phyloP scores from a whole-genome alignment of 2,113 vertebrate species.

The Festucalex cinctus region DNA sequence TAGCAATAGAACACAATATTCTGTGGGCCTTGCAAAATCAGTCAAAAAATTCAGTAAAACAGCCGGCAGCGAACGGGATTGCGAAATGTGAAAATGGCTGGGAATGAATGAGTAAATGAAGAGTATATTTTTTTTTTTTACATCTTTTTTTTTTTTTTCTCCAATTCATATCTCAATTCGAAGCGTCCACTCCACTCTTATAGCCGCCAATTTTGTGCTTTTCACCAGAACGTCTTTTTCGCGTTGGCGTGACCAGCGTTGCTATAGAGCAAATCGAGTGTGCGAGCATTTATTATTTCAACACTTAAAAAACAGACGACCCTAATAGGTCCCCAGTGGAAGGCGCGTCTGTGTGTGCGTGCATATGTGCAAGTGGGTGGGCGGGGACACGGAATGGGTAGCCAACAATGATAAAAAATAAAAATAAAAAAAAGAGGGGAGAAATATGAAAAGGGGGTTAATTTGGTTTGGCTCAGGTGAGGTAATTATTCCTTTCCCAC shows the following conservation, averaged over 20 bases:
- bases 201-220: neutral
- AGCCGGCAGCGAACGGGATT: too few species aligned
- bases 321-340: constrained; percentile 76
- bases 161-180: neutral
- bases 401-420: constrained; percentile 66
- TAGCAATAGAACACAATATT: too few species aligned
- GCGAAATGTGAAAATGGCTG: too few species aligned
- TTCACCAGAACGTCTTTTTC: constrained; percentile 1
- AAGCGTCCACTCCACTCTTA: neutral
- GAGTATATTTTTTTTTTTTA: neutral
- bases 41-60: too few species aligned
- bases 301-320: constrained; percentile 72
- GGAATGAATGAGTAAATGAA: too few species aligned
- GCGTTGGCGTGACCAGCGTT: constrained; percentile 49
- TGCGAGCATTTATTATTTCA: constrained; percentile 68
- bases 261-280: constrained; percentile 62
- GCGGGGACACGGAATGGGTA: constrained; percentile 64
- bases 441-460: constrained; percentile 75
- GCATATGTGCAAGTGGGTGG: constrained; percentile 47
- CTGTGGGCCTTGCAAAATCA: too few species aligned
- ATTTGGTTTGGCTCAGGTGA: constrained; percentile 98
- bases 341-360: constrained; percentile 46
- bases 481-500: constrained; percentile 92
- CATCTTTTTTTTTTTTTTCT: neutral
- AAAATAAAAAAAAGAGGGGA: too few species aligned